phyloP scores from a whole-genome alignment of 1,140 invertebrate species.

The Bombus confusus region DNA sequence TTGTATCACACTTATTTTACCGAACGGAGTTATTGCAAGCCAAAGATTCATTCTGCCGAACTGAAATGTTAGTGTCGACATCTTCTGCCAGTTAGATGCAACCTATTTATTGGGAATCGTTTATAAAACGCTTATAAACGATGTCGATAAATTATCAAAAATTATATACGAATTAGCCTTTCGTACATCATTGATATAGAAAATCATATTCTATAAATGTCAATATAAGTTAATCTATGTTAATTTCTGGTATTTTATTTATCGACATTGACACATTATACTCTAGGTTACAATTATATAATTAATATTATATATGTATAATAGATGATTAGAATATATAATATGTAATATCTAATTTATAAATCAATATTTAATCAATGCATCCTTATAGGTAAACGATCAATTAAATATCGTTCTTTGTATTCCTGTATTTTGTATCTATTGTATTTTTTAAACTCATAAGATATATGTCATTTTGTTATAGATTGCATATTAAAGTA shows the following conservation, averaged over 20 bases:
- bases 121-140: too few relatives aligned
- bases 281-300: neutral
- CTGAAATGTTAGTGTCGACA: slow-evolving; percentile 27
- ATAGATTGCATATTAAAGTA: slow-evolving; percentile 37
- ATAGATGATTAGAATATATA: neutral
- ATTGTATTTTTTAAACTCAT: neutral
- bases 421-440: slow-evolving; percentile 23
- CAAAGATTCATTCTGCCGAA: slow-evolving; percentile 32
- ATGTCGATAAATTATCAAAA: slow-evolving; percentile 1
- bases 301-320: neutral
- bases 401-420: neutral
- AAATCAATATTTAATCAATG: slow-evolving; percentile 18
- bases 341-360: slow-evolving; percentile 12
- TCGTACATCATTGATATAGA: neutral
- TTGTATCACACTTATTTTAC: neutral
- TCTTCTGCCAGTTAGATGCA: neutral
- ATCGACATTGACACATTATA: neutral
- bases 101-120: neutral
- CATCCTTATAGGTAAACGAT: neutral
- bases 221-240: neutral
- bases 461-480: slow-evolving; percentile 25
- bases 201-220: neutral
- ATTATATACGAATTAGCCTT: too few relatives aligned
- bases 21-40: neutral
- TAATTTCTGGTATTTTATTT: neutral